Percentiles rank a stretch among this genome's conserved stretches.
These are phyloP conservation scores for Desoria tigrina DNA, from an alignment of 2,888 invertebrate genomes.

Conservation along the genomic window DNA sequence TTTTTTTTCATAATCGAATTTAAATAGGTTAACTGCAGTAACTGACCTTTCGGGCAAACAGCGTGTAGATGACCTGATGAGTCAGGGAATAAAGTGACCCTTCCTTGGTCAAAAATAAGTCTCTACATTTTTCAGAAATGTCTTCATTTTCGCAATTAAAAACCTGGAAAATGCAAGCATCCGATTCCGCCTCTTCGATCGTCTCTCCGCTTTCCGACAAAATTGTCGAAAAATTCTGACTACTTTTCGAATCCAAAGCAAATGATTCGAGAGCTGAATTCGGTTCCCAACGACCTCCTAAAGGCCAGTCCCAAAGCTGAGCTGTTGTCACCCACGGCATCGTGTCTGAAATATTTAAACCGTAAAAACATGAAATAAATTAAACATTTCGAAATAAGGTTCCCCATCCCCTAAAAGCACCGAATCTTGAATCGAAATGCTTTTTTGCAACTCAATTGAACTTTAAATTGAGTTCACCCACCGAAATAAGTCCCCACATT, in stretches of 20 bases:
- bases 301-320: slow-evolving; percentile 42
- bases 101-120: slow-evolving; percentile 37
- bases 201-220: slow-evolving; percentile 28
- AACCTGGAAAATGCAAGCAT: slow-evolving; percentile 42
- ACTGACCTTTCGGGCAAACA: slow-evolving; percentile 43
- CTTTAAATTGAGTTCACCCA: too few species aligned
- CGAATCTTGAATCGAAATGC: too few species aligned
- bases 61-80: slow-evolving; percentile 49
- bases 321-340: slow-evolving; percentile 42
- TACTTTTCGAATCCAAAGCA: slow-evolving; percentile 9
- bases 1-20: slow-evolving; percentile 1
- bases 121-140: slow-evolving; percentile 31
- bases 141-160: slow-evolving; percentile 34
- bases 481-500: too few species aligned
- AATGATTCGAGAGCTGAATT: slow-evolving; percentile 20
- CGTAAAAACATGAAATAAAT: too few species aligned
- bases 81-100: slow-evolving; percentile 45
- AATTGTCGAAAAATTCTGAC: slow-evolving; percentile 22
- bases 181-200: slow-evolving; percentile 40
- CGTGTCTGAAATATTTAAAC: too few species aligned
- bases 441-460: too few species aligned
- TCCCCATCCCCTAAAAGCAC: too few species aligned
- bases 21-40: not conserved
- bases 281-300: slow-evolving; percentile 31
- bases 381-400: too few species aligned